Evolutionary conservation across 1,140 invertebrate genomes (phyloP), one percentile per base, ranked within the genome.

Genomic region (Drosophila bocki): DNA sequence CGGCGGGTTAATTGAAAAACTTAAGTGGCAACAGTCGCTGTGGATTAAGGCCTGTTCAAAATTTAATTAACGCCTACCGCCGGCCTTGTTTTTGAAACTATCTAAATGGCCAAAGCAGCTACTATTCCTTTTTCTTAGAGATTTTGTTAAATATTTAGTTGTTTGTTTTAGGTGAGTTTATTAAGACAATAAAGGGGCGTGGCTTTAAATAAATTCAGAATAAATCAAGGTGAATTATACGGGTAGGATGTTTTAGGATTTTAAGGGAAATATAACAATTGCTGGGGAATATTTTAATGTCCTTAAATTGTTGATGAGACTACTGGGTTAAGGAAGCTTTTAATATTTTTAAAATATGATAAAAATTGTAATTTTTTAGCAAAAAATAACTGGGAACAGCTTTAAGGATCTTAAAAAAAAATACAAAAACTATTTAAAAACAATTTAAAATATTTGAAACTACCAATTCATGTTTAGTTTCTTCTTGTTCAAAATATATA

Each of bases 1-100:
- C 48, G 29, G 44, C 15, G 71, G 80, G 84, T 86, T 90, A 90
- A 90, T 90, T 90, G 85, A 85, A 86, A 90, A 91, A 86, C 87
- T 90, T 90, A 90, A 90, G 85, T 90, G 85, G 65, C 86, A 90
- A 71, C 85, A 90, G 86, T 85, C 86, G 85, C 76, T 79, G 13
- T 60, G 86, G 82, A 91, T 90, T 91, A 90, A 37, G 69, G 65
- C 82, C 76, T 91, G 83, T 91, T 91, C 60, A 91, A 90, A 91
- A 90, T 90, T 91, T 91, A 86, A 91, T 90, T 91, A 91, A 91
- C 71, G 82, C 86, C 71, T 80, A 32, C n/a, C 41, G n/a, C 8
- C 13, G 22, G 22, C 19, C 15, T 7, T 9, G 45, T 19, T 63
- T 78, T 45, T 13, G 47, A 71, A 86, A 86, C 82, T 86, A 86